phyloP scores from a whole-genome alignment of 2,888 invertebrate genomes.

The Dynastes grantii region DNA sequence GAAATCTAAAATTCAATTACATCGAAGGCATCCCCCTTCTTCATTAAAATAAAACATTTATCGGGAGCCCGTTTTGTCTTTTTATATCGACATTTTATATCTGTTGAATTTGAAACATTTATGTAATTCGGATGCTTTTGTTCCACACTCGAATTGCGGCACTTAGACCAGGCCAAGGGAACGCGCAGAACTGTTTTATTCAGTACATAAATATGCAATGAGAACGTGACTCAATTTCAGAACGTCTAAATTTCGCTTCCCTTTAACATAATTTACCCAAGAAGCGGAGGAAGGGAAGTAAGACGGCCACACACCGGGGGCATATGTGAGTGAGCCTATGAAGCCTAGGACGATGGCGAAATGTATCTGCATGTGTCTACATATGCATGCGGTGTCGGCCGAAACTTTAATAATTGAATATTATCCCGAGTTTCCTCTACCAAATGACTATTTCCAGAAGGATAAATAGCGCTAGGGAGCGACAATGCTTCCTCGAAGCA shows the following conservation, averaged over 20 bases:
- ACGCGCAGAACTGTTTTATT: conserved; percentile 50
- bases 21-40: neutral
- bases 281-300: neutral
- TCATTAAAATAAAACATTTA: conserved; percentile 46
- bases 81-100: conserved; percentile 49
- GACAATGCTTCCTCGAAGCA: too few species aligned
- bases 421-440: neutral
- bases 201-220: conserved; percentile 52
- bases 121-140: conserved; percentile 49
- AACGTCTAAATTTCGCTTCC: conserved; percentile 38
- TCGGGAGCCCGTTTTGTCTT: conserved; percentile 24
- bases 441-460: too few species aligned
- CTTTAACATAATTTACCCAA: conserved; percentile 39
- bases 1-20: conserved; percentile 39
- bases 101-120: conserved; percentile 49
- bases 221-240: conserved; percentile 50
- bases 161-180: conserved; percentile 42
- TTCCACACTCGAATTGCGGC: conserved; percentile 42
- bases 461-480: too few species aligned
- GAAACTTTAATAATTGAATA: conserved; percentile 10
- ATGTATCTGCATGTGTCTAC: conserved; percentile 2
- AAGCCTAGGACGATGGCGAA: neutral
- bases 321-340: neutral
- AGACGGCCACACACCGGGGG: neutral
- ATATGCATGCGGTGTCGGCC: neutral